Base-by-base conservation (phyloP, 2,113 vertebrate genomes). In the Leptodactylus fuscus region DNA sequence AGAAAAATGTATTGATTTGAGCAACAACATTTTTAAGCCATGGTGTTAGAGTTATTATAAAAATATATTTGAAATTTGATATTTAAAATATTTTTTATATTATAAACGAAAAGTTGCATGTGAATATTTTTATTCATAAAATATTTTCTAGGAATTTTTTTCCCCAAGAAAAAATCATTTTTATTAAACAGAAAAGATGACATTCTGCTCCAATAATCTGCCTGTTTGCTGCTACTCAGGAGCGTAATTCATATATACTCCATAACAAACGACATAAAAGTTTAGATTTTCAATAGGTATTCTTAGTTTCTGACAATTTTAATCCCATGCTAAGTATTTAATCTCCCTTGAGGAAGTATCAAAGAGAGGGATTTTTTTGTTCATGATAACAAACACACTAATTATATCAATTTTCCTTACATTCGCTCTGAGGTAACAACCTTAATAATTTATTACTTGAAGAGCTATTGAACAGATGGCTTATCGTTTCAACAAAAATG, bases 401-500 rank as follows among this genome's bases (percentile, higher is more conserved):
- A 77, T 77, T 53, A 51, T 49, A 77, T 53, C 38, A 44, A 77
- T 32, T 51, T 51, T 77, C 32, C 27, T 77, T 44, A 65, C 22
- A 62, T 27, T 62, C n/a, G 12, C 34, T 81, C 34, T 81, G 38
- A 62, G 36, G 12, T 80, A 60, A 65, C 36, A 65, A 44, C 12
- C 7, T 81, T 38, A 44, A 62, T 38, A 65, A 58, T 62, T 27
- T 62, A 65, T 29, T 65, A 44, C 36, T 34, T n/a, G 10, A 60
- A 65, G 22, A 53, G 22, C 34, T 62, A 29, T 32, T 65, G 78
- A 81, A 46, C 78, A 81, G 53, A 81, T 81, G 78, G 78, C 49
- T 81, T 78, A 81, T 44, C 36, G 46, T 46, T n/a, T 62, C 12
- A 81, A 60, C 53, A 79, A 65, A 81, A 51, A 44, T 80, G 24